Evolutionary conservation across 2,797 vertebrate species (phyloP).

Genomic region (Cirrhinus molitorella): DNA sequence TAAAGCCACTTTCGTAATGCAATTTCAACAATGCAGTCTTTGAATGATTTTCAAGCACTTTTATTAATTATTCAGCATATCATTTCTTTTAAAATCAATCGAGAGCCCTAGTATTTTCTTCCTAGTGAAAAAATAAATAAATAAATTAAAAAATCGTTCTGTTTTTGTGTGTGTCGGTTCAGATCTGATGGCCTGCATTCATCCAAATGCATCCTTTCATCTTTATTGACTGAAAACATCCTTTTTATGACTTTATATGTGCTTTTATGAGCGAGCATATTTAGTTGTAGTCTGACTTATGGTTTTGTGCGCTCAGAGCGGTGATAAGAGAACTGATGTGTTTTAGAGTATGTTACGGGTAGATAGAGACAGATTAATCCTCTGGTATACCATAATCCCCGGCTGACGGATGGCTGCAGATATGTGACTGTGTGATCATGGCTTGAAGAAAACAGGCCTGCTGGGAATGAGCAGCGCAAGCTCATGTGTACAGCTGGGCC

Average conservation of each 20-base stretch:
- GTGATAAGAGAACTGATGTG: constrained; percentile 48
- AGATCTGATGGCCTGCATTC: background rate
- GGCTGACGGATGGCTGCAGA: constrained; percentile 68
- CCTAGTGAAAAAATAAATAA: background rate
- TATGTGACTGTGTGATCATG: constrained; percentile 65
- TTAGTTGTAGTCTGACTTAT: constrained; percentile 18
- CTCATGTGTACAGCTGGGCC: constrained; percentile 26
- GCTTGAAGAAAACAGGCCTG: constrained; percentile 33
- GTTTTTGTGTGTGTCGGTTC: constrained; percentile 6
- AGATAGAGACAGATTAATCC: constrained; percentile 73
- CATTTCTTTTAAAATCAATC: background rate
- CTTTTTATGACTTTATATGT: constrained; percentile 34
- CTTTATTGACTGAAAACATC: constrained; percentile 43
- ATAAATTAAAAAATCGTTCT: background rate
- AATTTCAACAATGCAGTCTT: background rate
- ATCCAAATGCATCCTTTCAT: constrained; percentile 26
- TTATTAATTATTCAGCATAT: background rate
- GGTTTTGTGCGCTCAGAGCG: constrained; percentile 1
- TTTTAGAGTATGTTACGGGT: constrained; percentile 61
- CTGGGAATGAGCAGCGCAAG: constrained; percentile 29
- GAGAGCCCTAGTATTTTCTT: constrained; percentile 3
- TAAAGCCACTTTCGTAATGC: background rate
- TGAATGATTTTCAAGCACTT: background rate
- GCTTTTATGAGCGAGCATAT: background rate
- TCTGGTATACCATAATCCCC: constrained; percentile 68